Conservation (phyloP, 2,888 invertebrate species). For the Elaeidobius kamerunicus region DNA sequence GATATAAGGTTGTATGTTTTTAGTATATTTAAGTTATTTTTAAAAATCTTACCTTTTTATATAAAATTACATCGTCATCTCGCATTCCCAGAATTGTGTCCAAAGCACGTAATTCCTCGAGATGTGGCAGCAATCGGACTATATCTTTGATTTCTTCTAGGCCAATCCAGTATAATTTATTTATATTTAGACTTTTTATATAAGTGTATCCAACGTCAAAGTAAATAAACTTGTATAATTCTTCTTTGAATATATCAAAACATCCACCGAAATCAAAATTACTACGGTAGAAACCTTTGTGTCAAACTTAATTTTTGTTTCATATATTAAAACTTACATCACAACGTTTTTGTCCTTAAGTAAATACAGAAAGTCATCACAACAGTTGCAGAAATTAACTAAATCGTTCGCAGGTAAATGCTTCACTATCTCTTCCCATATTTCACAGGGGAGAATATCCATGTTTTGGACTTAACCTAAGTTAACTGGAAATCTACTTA, state of each 20-base stretch:
- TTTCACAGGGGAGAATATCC: conserved; percentile 27
- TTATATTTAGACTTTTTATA: conserved; percentile 27
- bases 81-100: conserved; percentile 30
- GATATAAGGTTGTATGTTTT: background rate
- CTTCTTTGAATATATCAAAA: conserved; percentile 23
- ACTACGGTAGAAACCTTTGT: conserved; percentile 12
- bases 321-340: conserved; percentile 24
- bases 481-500: background rate
- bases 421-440: conserved; percentile 28
- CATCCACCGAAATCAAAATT: conserved; percentile 28
- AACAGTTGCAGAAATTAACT: conserved; percentile 27
- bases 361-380: conserved; percentile 18
- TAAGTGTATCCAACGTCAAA: conserved; percentile 24
- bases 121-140: conserved; percentile 21
- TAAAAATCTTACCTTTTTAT: conserved; percentile 27
- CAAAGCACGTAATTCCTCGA: conserved; percentile 29
- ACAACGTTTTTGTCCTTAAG: conserved; percentile 28
- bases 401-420: conserved; percentile 25
- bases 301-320: conserved; percentile 1
- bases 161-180: conserved; percentile 29
- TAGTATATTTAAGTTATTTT: background rate
- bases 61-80: conserved; percentile 24
- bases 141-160: conserved; percentile 27
- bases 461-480: conserved; percentile 19
- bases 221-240: conserved; percentile 20